A percentile compares a stretch with the other conserved stretches of the same genome.
phyloP scores from a whole-genome alignment of 2,888 invertebrate species.

The Graphium colonna region DNA sequence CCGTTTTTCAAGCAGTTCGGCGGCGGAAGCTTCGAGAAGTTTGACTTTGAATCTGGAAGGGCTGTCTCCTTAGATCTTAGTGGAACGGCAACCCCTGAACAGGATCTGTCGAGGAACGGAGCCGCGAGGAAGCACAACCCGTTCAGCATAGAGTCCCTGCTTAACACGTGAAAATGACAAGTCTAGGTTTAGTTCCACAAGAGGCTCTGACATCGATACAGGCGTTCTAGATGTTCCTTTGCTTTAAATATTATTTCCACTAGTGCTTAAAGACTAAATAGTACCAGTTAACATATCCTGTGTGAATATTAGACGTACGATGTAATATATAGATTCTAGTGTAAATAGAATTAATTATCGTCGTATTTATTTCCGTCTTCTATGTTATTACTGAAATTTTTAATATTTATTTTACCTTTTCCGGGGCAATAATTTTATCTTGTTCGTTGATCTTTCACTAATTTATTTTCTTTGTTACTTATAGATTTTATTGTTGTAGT shows the following conservation, averaged over 20 bases:
- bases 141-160: slow-evolving; percentile 93
- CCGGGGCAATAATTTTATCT: slow-evolving; percentile 67
- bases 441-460: slow-evolving; percentile 60
- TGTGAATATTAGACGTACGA: slow-evolving; percentile 70
- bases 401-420: slow-evolving; percentile 31
- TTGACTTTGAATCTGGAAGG: slow-evolving; percentile 72
- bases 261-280: slow-evolving; percentile 69
- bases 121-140: slow-evolving; percentile 86
- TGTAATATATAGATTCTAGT: slow-evolving; percentile 75
- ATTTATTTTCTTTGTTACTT: slow-evolving; percentile 55
- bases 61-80: slow-evolving; percentile 74
- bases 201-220: slow-evolving; percentile 47
- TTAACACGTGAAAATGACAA: slow-evolving; percentile 84
- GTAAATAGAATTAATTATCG: slow-evolving; percentile 51
- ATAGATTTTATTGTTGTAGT: slow-evolving; percentile 49
- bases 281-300: slow-evolving; percentile 71
- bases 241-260: slow-evolving; percentile 52
- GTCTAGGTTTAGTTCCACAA: slow-evolving; percentile 38
- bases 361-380: slow-evolving; percentile 37
- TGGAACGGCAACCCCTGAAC: slow-evolving; percentile 64
- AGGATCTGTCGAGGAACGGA: slow-evolving; percentile 75
- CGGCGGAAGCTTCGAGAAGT: slow-evolving; percentile 66
- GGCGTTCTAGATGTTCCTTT: slow-evolving; percentile 63
- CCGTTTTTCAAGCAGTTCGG: slow-evolving; percentile 68
- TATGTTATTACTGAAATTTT: slow-evolving; percentile 31